A percentile compares a stretch with the other conserved stretches of the same genome.
Conservation (phyloP, 2,888 invertebrate species). For the Cryptocephalus primarius region DNA sequence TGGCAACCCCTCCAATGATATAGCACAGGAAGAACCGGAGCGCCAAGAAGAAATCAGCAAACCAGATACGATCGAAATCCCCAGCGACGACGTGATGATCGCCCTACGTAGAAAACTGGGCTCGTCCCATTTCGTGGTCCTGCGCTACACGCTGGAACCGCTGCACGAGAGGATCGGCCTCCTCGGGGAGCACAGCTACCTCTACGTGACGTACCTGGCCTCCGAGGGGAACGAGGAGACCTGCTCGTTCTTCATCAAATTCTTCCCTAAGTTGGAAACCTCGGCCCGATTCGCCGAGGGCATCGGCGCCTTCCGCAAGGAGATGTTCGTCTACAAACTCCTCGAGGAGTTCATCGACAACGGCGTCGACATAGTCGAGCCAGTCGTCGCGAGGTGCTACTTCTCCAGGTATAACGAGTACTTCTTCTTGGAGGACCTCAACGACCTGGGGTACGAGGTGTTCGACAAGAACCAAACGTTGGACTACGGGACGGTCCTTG, state of each 20-base stretch:
- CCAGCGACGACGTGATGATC: neutral
- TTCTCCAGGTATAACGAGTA: conserved; percentile 22
- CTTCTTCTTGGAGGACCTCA: conserved; percentile 36
- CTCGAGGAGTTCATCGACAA: conserved; percentile 15
- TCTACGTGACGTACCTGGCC: conserved; percentile 16
- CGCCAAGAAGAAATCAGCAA: neutral
- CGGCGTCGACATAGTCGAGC: conserved; percentile 12
- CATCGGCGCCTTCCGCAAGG: conserved; percentile 23
- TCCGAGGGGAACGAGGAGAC: conserved; percentile 8
- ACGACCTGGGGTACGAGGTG: conserved; percentile 21
- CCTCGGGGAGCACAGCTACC: conserved; percentile 22
- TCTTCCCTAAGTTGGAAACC: conserved; percentile 19
- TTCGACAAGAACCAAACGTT: conserved; percentile 20
- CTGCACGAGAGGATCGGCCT: conserved; percentile 19
- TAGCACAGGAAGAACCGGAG: no score
- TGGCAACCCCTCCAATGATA: no score
- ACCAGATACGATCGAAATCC: neutral
- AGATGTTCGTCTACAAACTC: conserved; percentile 21
- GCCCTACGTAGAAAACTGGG: neutral
- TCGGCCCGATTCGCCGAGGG: conserved; percentile 20
- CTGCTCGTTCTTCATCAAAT: conserved; percentile 24
- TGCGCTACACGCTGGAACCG: conserved; percentile 10
- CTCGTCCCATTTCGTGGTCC: conserved; percentile 13
- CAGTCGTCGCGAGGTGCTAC: conserved; percentile 31
- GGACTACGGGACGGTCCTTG: conserved; percentile 21